Evolutionary conservation across 1,140 invertebrate genomes (phyloP).

Genomic region (Luehdorfia chinensis): DNA sequence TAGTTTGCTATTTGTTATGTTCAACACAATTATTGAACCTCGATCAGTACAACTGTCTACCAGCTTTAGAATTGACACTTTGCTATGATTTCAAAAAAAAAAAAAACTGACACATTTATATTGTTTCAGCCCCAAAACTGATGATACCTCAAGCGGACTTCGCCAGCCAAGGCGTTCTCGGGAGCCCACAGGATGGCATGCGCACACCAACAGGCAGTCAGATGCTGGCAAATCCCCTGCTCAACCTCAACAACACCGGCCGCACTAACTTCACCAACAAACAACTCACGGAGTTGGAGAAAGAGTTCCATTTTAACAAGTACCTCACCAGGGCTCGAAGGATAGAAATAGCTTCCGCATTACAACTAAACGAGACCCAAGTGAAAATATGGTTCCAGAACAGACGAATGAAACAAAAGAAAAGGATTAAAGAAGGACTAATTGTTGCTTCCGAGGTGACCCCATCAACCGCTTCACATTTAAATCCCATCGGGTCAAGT

Average conservation of each 20-base stretch:
- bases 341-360: constrained; percentile 97
- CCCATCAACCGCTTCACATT: constrained; percentile 51
- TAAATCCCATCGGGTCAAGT: constrained; percentile 70
- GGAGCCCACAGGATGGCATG: constrained; percentile 60
- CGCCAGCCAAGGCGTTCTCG: constrained; percentile 60
- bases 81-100: too few relatives aligned
- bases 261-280: constrained; percentile 99
- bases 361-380: constrained; percentile 98
- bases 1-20: too few relatives aligned
- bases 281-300: constrained; percentile 98
- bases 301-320: constrained; percentile 99
- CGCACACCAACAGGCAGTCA: constrained; percentile 59
- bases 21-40: too few relatives aligned
- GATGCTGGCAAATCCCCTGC: constrained; percentile 71
- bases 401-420: constrained; percentile 95
- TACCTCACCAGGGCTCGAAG: constrained; percentile 97
- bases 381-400: constrained; percentile 97
- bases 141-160: constrained; percentile 74
- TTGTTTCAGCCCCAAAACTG: constrained; percentile 84
- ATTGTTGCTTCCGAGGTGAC: constrained; percentile 69
- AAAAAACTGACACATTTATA: too few relatives aligned
- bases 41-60: too few relatives aligned
- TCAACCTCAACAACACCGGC: constrained; percentile 88
- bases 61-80: too few relatives aligned
- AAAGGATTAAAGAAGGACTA: constrained; percentile 93